Evolutionary conservation across 2,113 vertebrate species (phyloP), one percentile per base, ranked within the genome.

Genomic region (Mormyrus lacerda): DNA sequence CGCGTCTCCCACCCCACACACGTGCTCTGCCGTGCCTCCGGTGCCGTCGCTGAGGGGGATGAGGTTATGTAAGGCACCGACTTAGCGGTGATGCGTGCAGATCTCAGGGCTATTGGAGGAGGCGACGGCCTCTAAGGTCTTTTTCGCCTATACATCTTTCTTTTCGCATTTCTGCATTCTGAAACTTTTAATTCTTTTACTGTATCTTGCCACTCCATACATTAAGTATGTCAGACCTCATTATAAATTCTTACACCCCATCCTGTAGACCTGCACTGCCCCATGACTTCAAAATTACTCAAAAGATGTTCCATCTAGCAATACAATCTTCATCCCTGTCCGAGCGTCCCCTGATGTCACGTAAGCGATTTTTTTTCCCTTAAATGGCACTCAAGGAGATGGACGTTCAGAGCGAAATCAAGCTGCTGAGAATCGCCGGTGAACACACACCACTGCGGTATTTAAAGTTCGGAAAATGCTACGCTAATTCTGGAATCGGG

Each of bases 61-160:
- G n/a, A 87, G 31, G 48, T 89, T 89, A 87, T 3, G n/a, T 87
- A 89, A 89, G 35, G 27, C 44, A 21, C 9, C 15, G 27, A 53
- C 85, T 79, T 9, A 39, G 45, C 44, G 21, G 45, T 27, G 27
- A 61, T 21, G n/a, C 61, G 85, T 55, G 39, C 65, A 19, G 89
- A 17, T 53, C 79, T 50, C 9, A 53, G 61, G 50, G 39, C 61
- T 47, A 24, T 35, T 44, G n/a, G 24, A 87, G 50, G 85, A 86
- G 48, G 85, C 3, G 85, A 19, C 0, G 4, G 48, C 45, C 31
- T 55, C 47, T 6, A 55, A 53, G 10, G 27, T 19, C 48, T 31
- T 27, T 53, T 47, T 51, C 9, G 10, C 27, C 35, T 88, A 15
- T 35, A 24, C 61, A 13, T 27, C 44, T 3, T 53, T 86, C 48